These are phyloP conservation scores for Acrossocheilus wenchowensis DNA, from an alignment of 2,797 vertebrate species.

Conservation along the genomic window DNA sequence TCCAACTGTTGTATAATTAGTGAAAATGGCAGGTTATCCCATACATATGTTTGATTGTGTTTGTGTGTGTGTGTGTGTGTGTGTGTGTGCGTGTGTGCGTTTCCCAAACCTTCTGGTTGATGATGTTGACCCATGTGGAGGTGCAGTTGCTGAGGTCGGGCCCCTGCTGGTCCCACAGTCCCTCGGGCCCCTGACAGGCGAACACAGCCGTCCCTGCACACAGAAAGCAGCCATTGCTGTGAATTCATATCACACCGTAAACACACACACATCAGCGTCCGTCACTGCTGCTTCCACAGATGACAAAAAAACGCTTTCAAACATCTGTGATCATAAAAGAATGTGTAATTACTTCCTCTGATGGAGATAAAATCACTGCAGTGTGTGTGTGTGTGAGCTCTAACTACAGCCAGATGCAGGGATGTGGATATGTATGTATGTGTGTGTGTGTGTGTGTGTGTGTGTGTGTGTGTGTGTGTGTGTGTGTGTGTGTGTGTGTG, in stretches of 20 bases:
- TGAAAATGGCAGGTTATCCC: background rate
- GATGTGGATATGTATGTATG: background rate
- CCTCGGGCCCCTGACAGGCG: constrained; percentile 86
- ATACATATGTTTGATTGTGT: background rate
- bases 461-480: background rate
- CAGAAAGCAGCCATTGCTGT: constrained; percentile 9
- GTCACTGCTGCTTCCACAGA: constrained; percentile 14
- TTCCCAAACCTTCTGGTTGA: constrained; percentile 90
- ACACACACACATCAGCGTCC: constrained; percentile 60
- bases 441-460: constrained; percentile 11
- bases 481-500: background rate
- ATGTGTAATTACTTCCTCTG: constrained; percentile 30
- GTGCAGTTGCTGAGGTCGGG: constrained; percentile 98
- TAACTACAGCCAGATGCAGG: constrained; percentile 1
- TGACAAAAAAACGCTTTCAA: constrained; percentile 45
- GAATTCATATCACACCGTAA: constrained; percentile 47
- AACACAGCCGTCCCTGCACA: constrained; percentile 87
- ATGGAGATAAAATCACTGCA: constrained; percentile 34
- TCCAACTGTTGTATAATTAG: background rate
- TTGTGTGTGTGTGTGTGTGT: background rate
- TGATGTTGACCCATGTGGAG: constrained; percentile 96
- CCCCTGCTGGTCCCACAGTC: constrained; percentile 92
- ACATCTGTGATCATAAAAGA: constrained; percentile 31
- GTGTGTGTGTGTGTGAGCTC: background rate
- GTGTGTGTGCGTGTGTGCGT: background rate